Conservation (phyloP, 2,113 vertebrate species). For the Meriones unguiculatus region DNA sequence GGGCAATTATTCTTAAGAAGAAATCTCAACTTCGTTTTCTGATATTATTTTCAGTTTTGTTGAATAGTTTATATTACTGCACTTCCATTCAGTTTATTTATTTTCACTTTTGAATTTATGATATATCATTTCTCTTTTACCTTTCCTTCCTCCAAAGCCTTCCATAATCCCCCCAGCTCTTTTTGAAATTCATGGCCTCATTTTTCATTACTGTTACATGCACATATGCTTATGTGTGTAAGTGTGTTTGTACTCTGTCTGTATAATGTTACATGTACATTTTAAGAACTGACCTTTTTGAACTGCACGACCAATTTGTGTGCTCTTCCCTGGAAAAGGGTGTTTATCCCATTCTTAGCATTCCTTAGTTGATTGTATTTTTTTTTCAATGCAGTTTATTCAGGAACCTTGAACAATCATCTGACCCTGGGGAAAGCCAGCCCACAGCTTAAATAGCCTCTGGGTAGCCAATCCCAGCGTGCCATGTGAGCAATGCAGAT, state of each 20-base stretch:
- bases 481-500: too few species aligned
- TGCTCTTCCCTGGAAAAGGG: not conserved
- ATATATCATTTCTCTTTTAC: not conserved
- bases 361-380: too few species aligned
- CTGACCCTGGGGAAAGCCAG: too few species aligned
- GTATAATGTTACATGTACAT: not conserved
- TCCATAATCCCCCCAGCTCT: not conserved
- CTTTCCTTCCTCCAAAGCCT: not conserved
- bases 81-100: conserved; percentile 38
- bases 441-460: too few species aligned
- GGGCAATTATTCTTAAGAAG: conserved; percentile 45
- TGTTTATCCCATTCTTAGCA: not conserved
- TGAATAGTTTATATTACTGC: conserved; percentile 26
- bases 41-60: conserved; percentile 51
- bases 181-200: not conserved
- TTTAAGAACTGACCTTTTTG: not conserved
- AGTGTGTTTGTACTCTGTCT: not conserved
- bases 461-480: too few species aligned
- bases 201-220: not conserved
- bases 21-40: conserved; percentile 46
- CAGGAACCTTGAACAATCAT: too few species aligned
- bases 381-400: too few species aligned
- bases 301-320: not conserved
- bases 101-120: not conserved
- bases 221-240: too few species aligned